Evolutionary conservation across 1,140 invertebrate genomes (phyloP).

Genomic region (Aphelenchoides besseyi): DNA sequence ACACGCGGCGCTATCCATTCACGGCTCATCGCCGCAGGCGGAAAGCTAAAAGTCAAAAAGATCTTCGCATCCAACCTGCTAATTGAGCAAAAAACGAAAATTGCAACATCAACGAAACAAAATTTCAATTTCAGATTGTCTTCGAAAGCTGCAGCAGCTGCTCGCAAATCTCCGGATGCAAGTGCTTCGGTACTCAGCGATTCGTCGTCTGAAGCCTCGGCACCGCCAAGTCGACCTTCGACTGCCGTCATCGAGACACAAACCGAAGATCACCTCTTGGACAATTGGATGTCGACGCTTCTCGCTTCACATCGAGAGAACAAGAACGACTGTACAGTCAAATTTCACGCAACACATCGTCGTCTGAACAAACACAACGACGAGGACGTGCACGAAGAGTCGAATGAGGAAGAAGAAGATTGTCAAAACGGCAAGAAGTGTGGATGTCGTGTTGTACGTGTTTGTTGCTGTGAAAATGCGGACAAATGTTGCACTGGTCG

Average conservation of each 20-base stretch:
- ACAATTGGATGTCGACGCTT: background rate
- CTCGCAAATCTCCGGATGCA: slow-evolving; percentile 14
- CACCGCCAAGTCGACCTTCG: background rate
- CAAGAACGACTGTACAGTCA: background rate
- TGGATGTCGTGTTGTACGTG: slow-evolving; percentile 29
- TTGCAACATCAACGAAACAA: too few relatives aligned
- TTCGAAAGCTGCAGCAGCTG: slow-evolving; percentile 31
- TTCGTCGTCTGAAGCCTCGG: background rate
- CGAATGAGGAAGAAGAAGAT: slow-evolving; percentile 20
- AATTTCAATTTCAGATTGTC: slow-evolving; percentile 33
- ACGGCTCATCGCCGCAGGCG: background rate
- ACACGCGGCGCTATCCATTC: background rate
- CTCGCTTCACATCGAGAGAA: background rate
- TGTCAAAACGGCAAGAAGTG: slow-evolving; percentile 21
- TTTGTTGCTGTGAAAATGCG: slow-evolving; percentile 37
- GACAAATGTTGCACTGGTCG: slow-evolving; percentile 22
- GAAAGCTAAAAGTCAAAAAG: background rate
- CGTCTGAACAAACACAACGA: background rate
- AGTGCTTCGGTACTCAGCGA: background rate
- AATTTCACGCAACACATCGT: background rate
- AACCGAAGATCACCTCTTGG: slow-evolving; percentile 16
- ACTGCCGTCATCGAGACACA: slow-evolving; percentile 28
- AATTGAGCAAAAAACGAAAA: too few relatives aligned
- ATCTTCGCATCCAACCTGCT: too few relatives aligned
- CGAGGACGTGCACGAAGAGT: slow-evolving; percentile 17